Base-by-base conservation (phyloP, 35 echinoderm and acorn worm genomes). In the Amphiura filiformis region DNA sequence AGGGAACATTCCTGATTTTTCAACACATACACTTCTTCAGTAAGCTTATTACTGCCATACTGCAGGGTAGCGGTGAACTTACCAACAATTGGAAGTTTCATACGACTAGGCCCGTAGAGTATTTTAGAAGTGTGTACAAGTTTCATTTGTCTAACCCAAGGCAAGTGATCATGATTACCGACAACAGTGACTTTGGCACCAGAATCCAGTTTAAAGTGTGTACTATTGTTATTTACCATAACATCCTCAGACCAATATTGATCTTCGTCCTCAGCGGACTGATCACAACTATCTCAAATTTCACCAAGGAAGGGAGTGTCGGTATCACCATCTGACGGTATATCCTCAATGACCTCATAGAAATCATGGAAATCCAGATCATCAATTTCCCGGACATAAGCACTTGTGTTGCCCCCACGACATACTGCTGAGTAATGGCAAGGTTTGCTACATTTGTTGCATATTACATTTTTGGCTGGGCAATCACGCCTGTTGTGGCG, bases 1-100 rank as follows among this genome's bases (percentile, higher is more conserved):
- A 90, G 42, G 1, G 80, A 81, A 35, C 38, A 49, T 41, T 57
- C 47, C 37, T 91, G 90, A 75, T 86, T 86, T 37, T n/a, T 52
- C 20, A 91, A 81, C 18, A 91, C 78, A 81, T 65, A n/a, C n/a
- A n/a, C n/a, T n/a, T n/a, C n/a, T n/a, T n/a, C n/a, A n/a, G n/a
- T 70, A n/a, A 70, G 9, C 61, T 70, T 11, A 15, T 4, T 30
- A n/a, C 26, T 23, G 26, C 11, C 61, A 70, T 70, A 30, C 28
- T 26, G 61, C 1, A 70, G 61, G 17, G 28, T 70, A 26, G 61
- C 61, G 7, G 61, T 15, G 26, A 70, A 70, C 26, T 70, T 70
- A 15, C 61, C 61, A 70, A 70, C 61, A 13, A 70, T 30, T 15
- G 61, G 61, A 70, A 70, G 61, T n/a, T 70, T 70, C 17, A 70